Evolutionary conservation across 1,140 invertebrate genomes (phyloP).

Genomic region (Drosophila jambulina): DNA sequence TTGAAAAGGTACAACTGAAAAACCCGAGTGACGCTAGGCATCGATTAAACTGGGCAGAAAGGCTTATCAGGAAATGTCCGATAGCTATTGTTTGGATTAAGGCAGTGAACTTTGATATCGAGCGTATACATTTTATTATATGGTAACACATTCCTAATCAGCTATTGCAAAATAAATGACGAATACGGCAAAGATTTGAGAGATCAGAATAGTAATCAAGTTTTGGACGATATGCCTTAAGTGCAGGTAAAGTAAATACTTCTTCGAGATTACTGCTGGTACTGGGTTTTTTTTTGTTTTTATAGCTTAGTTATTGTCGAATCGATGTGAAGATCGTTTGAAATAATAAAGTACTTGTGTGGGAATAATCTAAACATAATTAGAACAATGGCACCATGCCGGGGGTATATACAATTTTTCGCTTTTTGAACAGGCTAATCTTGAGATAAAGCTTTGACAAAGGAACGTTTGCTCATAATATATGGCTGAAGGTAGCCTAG

Average conservation of each 20-base stretch:
- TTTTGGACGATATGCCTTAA: not conserved
- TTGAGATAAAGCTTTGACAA: constrained; percentile 1
- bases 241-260: constrained; percentile 11
- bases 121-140: constrained; percentile 44
- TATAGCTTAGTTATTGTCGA: constrained; percentile 7
- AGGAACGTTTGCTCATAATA: not conserved
- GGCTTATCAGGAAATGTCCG: constrained; percentile 56
- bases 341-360: constrained; percentile 30
- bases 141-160: constrained; percentile 10
- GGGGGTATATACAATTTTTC: not conserved
- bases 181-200: constrained; percentile 21
- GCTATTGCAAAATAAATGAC: constrained; percentile 17
- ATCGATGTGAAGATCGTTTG: not conserved
- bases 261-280: not conserved
- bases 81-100: constrained; percentile 44
- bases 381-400: not conserved
- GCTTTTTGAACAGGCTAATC: not conserved
- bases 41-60: not conserved
- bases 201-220: constrained; percentile 31
- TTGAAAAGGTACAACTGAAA: constrained; percentile 35
- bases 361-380: constrained; percentile 7
- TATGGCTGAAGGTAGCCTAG: constrained; percentile 4
- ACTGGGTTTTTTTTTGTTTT: not conserved
- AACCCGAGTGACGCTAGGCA: not conserved
- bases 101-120: constrained; percentile 67